Base-by-base conservation (phyloP, 2,888 invertebrate genomes). In the Conops quadrifasciatus region DNA sequence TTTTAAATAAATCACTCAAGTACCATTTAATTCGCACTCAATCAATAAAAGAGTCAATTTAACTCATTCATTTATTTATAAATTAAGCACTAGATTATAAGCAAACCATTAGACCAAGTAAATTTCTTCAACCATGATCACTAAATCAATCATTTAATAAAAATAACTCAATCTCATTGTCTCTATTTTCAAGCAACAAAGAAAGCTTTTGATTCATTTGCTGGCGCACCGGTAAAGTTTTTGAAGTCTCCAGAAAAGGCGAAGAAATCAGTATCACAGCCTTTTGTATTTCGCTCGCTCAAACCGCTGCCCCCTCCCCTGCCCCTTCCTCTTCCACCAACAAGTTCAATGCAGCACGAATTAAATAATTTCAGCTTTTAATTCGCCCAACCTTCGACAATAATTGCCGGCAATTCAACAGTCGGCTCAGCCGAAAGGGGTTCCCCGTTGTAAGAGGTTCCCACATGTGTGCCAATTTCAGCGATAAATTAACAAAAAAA, bases 391-490 rank as follows among this genome's bases (percentile, higher is more conserved):
- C 68, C 68, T 68, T 60, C 68, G 36, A 3, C 62, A 24, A n/a
- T 62, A 62, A 60, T 68, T 68, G 62, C 67, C 36, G 19, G 49
- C 49, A 45, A 24, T 64, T 49, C 16, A 28, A 51, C 43, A 45
- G n/a, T 30, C 64, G 26, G 53, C 36, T 43, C 78, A 77, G 77
- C 75, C 77, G 68, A 70, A 76, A 78, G 80, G 79, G 78, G 79
- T 82, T 82, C 82, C 83, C 82, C n/a, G n/a, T n/a, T n/a, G n/a
- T n/a, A n/a, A n/a, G 80, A 79, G 78, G 79, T 82, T 82, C 82
- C 83, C 82, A 82, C 78, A 83, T 80, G 81, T 77, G 82, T 82
- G 80, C 82, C 78, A 82, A 82, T 81, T 82, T 81, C 81, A 75
- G 71, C 16, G 49, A 36, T 51, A 51, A 68, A 60, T 68, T 60